Conservation (phyloP, 2,888 invertebrate genomes). For the Polia nebulosa region DNA sequence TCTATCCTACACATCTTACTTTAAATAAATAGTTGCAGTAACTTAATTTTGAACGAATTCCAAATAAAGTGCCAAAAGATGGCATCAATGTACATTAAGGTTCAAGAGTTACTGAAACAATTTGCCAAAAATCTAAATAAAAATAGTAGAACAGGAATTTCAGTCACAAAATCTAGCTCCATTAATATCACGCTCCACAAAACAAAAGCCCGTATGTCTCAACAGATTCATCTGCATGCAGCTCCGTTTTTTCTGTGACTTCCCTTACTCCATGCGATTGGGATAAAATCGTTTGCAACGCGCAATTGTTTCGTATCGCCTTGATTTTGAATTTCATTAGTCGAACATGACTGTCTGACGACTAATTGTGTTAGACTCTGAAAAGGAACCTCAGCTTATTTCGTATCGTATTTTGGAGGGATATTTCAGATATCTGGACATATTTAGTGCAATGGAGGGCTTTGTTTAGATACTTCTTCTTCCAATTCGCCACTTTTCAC, state of each 20-base stretch:
- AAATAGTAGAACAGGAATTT: too few species aligned
- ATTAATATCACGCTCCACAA: constrained; percentile 21
- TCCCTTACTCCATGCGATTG: constrained; percentile 81
- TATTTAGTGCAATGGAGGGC: too few species aligned
- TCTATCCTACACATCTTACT: too few species aligned
- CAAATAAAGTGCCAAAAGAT: too few species aligned
- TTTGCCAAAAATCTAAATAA: too few species aligned
- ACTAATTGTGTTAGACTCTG: constrained; percentile 47
- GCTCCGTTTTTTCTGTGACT: constrained; percentile 81
- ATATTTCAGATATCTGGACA: not conserved
- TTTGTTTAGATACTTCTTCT: too few species aligned
- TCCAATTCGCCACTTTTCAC: too few species aligned
- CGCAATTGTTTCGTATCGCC: constrained; percentile 82
- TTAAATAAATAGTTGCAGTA: too few species aligned
- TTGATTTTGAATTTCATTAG: constrained; percentile 88
- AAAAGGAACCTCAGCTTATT: constrained; percentile 18
- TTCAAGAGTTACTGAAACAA: too few species aligned
- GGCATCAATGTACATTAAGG: too few species aligned
- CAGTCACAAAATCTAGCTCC: too few species aligned
- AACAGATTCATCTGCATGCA: constrained; percentile 87
- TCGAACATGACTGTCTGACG: constrained; percentile 64
- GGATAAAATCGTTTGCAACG: constrained; percentile 83
- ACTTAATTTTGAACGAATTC: too few species aligned
- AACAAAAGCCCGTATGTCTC: constrained; percentile 64
- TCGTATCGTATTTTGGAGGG: not conserved